These are phyloP conservation scores for Pasiphila rectangulata DNA, from an alignment of 2,888 invertebrate species.

Conservation along the genomic window DNA sequence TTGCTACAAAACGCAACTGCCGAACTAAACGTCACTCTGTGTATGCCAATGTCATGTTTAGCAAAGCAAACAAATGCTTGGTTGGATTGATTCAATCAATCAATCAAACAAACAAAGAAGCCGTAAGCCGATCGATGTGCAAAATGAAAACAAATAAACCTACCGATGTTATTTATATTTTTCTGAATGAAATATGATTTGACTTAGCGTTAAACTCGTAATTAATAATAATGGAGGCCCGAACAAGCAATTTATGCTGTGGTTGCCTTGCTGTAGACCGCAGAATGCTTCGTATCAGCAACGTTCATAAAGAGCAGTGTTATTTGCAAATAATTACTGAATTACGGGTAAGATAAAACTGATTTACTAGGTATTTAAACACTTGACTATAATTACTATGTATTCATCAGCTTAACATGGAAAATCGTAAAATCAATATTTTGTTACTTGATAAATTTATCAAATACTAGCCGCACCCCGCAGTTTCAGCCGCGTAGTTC, in stretches of 20 bases:
- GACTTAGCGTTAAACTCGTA: not conserved
- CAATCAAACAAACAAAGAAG: slow-evolving; percentile 3
- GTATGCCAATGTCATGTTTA: too few relatives aligned
- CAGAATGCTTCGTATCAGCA: slow-evolving; percentile 48
- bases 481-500: too few relatives aligned
- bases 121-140: too few relatives aligned
- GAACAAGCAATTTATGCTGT: slow-evolving; percentile 42
- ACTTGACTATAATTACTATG: not conserved
- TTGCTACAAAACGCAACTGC: too few relatives aligned
- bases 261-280: slow-evolving; percentile 56
- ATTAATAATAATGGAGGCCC: slow-evolving; percentile 29
- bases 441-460: too few relatives aligned
- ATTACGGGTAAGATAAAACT: slow-evolving; percentile 46
- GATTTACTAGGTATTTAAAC: not conserved
- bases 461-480: too few relatives aligned
- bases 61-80: too few relatives aligned
- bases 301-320: slow-evolving; percentile 43
- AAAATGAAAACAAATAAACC: too few relatives aligned
- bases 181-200: slow-evolving; percentile 17
- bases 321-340: slow-evolving; percentile 56
- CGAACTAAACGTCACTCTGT: too few relatives aligned
- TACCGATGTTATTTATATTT: not conserved
- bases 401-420: too few relatives aligned
- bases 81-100: too few relatives aligned
- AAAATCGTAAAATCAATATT: too few relatives aligned